Base-by-base conservation (phyloP, 2,797 vertebrate genomes). In the Pelobates cultripes region DNA sequence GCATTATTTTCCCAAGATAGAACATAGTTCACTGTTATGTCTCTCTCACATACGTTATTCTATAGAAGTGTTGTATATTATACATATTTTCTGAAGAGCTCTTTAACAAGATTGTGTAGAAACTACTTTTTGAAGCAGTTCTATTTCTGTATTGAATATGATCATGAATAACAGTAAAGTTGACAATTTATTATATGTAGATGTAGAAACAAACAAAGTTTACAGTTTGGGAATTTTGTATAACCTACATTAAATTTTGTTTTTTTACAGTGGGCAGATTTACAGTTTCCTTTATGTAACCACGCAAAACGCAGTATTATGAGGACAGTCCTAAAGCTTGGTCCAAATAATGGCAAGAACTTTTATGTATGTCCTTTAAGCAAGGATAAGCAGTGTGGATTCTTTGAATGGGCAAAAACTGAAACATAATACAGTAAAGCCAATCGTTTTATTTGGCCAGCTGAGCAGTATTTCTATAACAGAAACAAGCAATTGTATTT, bases 311-410 rank as follows among this genome's bases (percentile, higher is more conserved):
- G 93, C 53, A 93, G 92, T 78, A 79, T 97, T 87, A 94, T 96
- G 95, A 96, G 94, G 88, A 97, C 95, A 0, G 97, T 98, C 64
- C 86, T 99, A 88, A 98, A 99, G 94, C 91, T 95, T 53, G 97
- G 97, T 77, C 95, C 95, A 3, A 99, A 97, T 90, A 99, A 99
- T 0, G 96, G 97, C 28, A 95, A 91, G 71, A 94, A 93, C n/a
- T 98, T 99, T 86, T 97, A 96, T 85, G 93, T 93, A 12, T 99
- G 98, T 86, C 91, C 92, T 79, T 86, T 95, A 77, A 90, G 86
- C 75, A 96, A 89, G 86, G 94, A 91, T 66, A 95, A 96, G 86
- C 97, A 97, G 86, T 99, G 98, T 76, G 91, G 88, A 73, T 98
- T 97, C 87, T 99, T 99, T 89, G 94, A 97, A 78, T 99, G 97